Evolutionary conservation across 2,888 invertebrate genomes (phyloP), one percentile per base, ranked within the genome.

Genomic region (Drosophila algonquin): DNA sequence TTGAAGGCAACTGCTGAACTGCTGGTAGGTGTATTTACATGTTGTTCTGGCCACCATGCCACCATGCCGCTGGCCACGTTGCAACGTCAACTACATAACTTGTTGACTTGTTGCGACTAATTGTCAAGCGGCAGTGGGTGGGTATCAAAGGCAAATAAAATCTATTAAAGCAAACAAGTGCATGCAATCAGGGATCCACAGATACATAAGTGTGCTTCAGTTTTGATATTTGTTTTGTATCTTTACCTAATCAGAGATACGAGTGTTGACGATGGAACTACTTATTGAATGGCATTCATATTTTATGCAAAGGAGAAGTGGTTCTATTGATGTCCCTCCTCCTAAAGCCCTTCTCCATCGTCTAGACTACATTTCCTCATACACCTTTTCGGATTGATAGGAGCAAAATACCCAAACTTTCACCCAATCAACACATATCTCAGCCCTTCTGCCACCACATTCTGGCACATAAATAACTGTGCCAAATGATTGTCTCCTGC

Each of bases 21-120:
- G 40, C n/a, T n/a, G 57, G 51, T 45, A 45, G 21, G 40, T 63
- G 65, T 73, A 79, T 87, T 87, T 81, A 75, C 81, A 84, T 77
- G 75, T 85, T 81, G 77, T 79, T 84, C 40, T 40, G 40, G 40
- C 14, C 14, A 40, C 12, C 12, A 35, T 32, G 68, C 44, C 60
- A 68, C 72, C 12, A 40, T 14, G 21, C 21, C 12, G 21, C 8
- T 30, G 48, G 16, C 27, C 16, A 32, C 46, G 68, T 40, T 30
- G 59, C 60, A 60, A 48, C 51, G 67, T 56, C 60, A 74, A 63
- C 65, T 72, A 62, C 74, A 82, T 80, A 79, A 75, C 78, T 81
- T 78, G 74, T 78, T 78, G 75, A 72, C 67, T 78, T 83, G 77
- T 83, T 77, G 75, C 71, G 74, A 77, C 87, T 87, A 87, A 87